These are phyloP conservation scores for Akabosia matsudoensis DNA, from an alignment of 1,140 invertebrate genomes.

Conservation along the genomic window DNA sequence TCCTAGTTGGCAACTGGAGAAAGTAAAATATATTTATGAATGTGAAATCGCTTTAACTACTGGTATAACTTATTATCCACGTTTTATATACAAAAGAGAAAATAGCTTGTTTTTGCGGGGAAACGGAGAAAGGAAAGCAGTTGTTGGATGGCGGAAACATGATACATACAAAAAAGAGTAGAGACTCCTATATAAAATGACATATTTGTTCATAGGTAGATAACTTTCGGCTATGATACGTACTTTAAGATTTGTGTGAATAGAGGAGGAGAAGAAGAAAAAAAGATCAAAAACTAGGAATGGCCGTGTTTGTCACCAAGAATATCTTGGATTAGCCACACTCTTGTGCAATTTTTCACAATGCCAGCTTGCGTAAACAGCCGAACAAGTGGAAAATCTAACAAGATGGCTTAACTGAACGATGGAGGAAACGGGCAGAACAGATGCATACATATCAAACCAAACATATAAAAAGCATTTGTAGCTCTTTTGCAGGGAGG, in stretches of 20 bases:
- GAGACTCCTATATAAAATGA: too few species aligned
- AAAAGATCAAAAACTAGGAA: neutral
- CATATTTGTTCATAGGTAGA: too few species aligned
- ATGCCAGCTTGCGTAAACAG: slow-evolving; percentile 12
- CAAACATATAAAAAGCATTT: too few species aligned
- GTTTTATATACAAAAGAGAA: neutral
- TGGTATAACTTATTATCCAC: neutral
- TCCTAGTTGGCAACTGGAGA: neutral
- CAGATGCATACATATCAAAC: slow-evolving; percentile 4
- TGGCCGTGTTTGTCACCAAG: neutral
- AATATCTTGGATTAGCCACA: slow-evolving; percentile 16
- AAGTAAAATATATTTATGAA: slow-evolving; percentile 4
- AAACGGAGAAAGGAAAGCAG: too few species aligned
- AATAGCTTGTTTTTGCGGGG: neutral
- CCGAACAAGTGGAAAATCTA: neutral
- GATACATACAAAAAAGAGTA: too few species aligned
- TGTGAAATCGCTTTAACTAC: neutral
- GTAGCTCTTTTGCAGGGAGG: neutral
- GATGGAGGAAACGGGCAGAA: neutral
- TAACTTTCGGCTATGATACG: too few species aligned
- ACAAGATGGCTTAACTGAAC: neutral
- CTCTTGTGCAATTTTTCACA: neutral
- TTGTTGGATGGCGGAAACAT: too few species aligned
- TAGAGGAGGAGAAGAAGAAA: too few species aligned
- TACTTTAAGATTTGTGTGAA: too few species aligned